phyloP scores from a whole-genome alignment of 2,113 vertebrate species.

The Laticauda colubrina region DNA sequence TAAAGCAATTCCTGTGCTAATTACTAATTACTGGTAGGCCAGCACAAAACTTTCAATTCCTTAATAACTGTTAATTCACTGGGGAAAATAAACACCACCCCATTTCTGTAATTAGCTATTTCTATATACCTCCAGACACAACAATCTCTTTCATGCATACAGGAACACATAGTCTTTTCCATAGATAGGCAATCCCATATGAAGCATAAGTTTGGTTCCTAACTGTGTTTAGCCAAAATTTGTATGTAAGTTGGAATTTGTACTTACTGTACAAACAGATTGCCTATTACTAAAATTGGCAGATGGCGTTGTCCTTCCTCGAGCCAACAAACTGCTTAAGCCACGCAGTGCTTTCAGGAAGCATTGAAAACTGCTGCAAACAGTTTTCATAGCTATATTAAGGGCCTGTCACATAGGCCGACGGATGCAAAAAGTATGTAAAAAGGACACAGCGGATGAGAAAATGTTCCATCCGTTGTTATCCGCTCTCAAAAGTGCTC shows the following conservation, averaged over 20 bases:
- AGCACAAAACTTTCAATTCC: not conserved
- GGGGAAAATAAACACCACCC: not conserved
- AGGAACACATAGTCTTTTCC: not conserved
- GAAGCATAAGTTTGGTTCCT: not conserved
- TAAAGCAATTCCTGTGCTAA: not conserved
- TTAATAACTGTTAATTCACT: not conserved
- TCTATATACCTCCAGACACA: not conserved
- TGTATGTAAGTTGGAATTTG: not conserved
- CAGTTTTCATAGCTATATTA: not conserved
- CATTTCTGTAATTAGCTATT: not conserved
- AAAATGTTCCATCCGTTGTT: no score
- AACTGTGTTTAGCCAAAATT: not conserved
- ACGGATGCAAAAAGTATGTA: no score
- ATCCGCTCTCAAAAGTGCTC: no score
- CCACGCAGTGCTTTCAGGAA: not conserved
- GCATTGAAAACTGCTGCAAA: not conserved
- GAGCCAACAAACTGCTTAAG: not conserved
- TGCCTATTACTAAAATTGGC: not conserved
- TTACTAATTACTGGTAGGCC: not conserved
- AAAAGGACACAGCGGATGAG: no score
- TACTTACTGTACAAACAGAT: not conserved
- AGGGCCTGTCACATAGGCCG: not conserved
- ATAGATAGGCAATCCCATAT: not conserved
- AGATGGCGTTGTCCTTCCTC: not conserved
- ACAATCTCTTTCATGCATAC: not conserved